phyloP scores from a whole-genome alignment of 2,888 invertebrate genomes.

The Polietes domitor region DNA sequence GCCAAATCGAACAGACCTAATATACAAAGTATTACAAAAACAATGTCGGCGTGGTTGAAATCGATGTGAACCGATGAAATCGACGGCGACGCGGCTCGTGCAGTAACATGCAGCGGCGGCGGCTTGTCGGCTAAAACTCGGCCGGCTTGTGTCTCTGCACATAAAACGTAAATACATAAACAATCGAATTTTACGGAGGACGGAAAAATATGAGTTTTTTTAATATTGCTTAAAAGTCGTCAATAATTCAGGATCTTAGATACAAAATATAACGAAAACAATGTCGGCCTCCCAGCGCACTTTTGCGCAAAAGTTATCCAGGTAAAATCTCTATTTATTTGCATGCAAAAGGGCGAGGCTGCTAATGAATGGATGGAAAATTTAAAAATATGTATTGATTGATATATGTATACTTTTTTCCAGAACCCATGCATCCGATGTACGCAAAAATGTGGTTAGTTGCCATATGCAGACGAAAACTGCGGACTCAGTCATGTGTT shows the following conservation, averaged over 20 bases:
- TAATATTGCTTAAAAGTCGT: neutral
- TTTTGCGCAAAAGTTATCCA: constrained; percentile 88
- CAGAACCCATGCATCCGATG: constrained; percentile 89
- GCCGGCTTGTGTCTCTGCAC: no score
- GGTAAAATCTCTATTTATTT: constrained; percentile 80
- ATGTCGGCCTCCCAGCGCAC: constrained; percentile 86
- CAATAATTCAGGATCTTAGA: neutral
- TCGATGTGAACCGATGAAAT: no score
- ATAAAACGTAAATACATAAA: neutral
- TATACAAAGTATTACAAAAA: no score
- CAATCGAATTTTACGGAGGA: neutral
- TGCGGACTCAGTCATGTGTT: constrained; percentile 85
- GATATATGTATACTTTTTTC: no score
- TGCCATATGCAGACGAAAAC: constrained; percentile 83
- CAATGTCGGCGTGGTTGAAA: no score
- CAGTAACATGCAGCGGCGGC: no score
- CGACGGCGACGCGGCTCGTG: no score
- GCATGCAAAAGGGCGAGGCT: constrained; percentile 60
- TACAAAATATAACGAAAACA: constrained; percentile 46
- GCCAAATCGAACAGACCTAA: no score
- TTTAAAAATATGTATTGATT: constrained; percentile 55
- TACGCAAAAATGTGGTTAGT: constrained; percentile 86
- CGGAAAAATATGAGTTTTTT: neutral
- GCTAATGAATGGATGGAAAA: constrained; percentile 80
- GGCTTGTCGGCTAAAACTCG: no score